phyloP scores from a whole-genome alignment of 2,113 vertebrate genomes.

The Cochlearius cochlearius region DNA sequence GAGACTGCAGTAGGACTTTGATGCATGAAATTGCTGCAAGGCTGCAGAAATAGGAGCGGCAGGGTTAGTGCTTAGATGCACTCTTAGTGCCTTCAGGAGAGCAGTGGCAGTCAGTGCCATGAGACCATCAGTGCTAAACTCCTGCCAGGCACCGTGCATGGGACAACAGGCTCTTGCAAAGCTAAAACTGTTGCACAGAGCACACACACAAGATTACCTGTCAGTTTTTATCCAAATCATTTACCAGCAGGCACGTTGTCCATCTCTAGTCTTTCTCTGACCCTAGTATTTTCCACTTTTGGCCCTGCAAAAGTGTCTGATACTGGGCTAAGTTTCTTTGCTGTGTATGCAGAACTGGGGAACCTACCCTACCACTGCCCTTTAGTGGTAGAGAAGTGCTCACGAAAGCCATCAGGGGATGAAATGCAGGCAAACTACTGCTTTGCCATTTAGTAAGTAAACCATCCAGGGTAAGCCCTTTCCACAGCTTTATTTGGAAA shows the following conservation, averaged over 20 bases:
- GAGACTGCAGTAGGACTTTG: neutral
- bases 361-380: neutral
- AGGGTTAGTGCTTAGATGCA: neutral
- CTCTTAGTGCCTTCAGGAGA: neutral
- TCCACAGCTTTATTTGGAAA: neutral
- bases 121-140: neutral
- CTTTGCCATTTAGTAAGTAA: neutral
- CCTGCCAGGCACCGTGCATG: neutral
- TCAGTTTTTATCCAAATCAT: neutral
- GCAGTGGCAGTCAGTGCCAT: neutral
- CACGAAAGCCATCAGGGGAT: neutral
- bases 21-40: neutral
- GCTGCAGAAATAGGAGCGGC: neutral
- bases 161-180: neutral
- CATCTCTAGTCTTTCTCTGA: neutral
- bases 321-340: neutral
- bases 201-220: neutral
- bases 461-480: neutral
- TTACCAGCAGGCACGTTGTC: neutral
- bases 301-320: neutral
- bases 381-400: neutral
- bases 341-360: neutral
- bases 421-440: neutral
- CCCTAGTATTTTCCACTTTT: neutral
- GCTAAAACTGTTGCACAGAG: neutral